A percentile compares a stretch with the other conserved stretches of the same genome.
phyloP scores from a whole-genome alignment of 2,797 vertebrate species.

The Pantherophis vulpinus region DNA sequence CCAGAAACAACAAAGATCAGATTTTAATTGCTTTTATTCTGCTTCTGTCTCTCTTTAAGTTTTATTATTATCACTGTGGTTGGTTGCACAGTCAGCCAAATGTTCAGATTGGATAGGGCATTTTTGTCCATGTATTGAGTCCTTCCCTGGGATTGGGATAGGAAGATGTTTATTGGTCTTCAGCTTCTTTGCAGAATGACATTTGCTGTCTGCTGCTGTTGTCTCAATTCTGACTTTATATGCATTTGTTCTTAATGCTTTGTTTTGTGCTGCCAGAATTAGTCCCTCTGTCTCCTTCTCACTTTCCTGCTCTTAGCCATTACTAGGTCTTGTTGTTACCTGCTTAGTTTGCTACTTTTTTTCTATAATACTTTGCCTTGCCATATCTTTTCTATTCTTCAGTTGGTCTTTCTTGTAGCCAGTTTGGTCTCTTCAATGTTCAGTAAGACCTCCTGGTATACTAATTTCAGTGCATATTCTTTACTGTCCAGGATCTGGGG shows the following conservation, averaged over 20 bases:
- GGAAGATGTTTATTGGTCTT: background rate
- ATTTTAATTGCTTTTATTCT: conserved; percentile 47
- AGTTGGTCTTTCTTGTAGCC: background rate
- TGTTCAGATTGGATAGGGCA: background rate
- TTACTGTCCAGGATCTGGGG: background rate
- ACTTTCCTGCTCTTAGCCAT: background rate
- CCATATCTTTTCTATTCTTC: background rate
- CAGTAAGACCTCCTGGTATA: background rate
- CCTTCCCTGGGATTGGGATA: background rate
- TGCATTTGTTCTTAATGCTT: background rate
- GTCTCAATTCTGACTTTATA: background rate
- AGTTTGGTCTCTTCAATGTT: background rate
- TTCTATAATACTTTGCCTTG: background rate
- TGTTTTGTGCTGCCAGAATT: background rate
- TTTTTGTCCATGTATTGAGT: background rate
- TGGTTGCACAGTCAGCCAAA: background rate
- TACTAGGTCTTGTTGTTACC: background rate
- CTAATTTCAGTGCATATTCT: background rate
- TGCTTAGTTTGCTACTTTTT: background rate
- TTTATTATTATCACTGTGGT: background rate
- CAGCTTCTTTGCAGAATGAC: background rate
- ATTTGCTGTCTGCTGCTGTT: background rate
- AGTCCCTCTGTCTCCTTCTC: background rate
- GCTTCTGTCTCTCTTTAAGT: conserved; percentile 34
- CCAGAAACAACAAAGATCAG: conserved; percentile 26